Evolutionary conservation across 1,140 invertebrate species (phyloP).

Genomic region (Halyomorpha halys): DNA sequence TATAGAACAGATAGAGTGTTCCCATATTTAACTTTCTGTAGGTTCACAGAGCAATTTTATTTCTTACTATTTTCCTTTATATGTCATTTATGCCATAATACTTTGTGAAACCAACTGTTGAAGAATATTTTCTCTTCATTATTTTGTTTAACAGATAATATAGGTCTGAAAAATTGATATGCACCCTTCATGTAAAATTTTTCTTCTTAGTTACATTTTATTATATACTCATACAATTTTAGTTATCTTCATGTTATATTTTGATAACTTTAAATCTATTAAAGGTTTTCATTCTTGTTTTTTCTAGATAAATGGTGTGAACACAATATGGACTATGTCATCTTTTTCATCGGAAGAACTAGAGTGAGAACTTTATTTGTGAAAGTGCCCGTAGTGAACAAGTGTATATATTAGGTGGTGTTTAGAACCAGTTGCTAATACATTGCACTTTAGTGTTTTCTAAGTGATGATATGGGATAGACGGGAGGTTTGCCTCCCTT

Average conservation of each 20-base stretch:
- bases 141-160: no score
- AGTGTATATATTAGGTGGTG: background rate
- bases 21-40: slow-evolving; percentile 7
- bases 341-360: background rate
- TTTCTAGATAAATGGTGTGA: background rate
- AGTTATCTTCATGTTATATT: background rate
- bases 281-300: background rate
- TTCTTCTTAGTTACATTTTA: no score
- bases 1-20: slow-evolving; percentile 9
- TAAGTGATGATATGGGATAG: slow-evolving; percentile 18
- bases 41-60: background rate
- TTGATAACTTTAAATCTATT: background rate
- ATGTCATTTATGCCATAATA: no score
- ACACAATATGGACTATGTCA: slow-evolving; percentile 12
- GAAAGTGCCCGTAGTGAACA: background rate
- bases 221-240: background rate
- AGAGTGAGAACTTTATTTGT: background rate
- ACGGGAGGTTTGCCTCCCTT: background rate
- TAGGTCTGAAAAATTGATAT: no score
- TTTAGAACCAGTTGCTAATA: slow-evolving; percentile 7
- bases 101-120: no score
- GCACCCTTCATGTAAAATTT: no score
- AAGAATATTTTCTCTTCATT: no score
- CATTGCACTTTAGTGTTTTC: background rate
- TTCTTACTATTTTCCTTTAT: background rate